Evolutionary conservation across 1,140 invertebrate genomes (phyloP).

Genomic region (Ceratitis capitata): DNA sequence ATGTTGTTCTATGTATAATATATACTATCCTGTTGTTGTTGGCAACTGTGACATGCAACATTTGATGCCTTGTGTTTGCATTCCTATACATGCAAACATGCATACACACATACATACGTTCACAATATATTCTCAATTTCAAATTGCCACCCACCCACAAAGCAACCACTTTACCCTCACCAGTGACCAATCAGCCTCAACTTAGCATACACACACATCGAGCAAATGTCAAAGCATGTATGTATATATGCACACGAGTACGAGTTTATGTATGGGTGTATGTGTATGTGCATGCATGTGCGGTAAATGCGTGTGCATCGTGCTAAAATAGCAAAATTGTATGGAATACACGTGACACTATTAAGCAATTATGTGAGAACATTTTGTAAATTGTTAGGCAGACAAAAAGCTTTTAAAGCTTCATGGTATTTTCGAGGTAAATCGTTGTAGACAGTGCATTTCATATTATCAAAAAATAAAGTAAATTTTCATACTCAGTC

Average conservation of each 20-base stretch:
- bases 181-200: background rate
- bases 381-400: conserved; percentile 38
- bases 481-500: background rate
- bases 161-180: background rate
- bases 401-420: conserved; percentile 34
- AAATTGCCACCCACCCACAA: background rate
- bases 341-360: conserved; percentile 33
- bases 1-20: background rate
- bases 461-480: conserved; percentile 1
- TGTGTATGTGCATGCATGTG: background rate
- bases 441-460: conserved; percentile 28
- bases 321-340: conserved; percentile 36
- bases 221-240: background rate
- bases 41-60: background rate
- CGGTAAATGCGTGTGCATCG: background rate
- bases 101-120: background rate
- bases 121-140: background rate
- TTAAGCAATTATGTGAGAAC: conserved; percentile 38
- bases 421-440: conserved; percentile 19
- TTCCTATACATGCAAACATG: background rate
- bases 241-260: background rate
- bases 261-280: background rate
- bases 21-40: no score
- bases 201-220: background rate
- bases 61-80: conserved; percentile 22